These are phyloP conservation scores for Agrypnia vestita DNA, from an alignment of 1,140 invertebrate genomes.

Conservation along the genomic window DNA sequence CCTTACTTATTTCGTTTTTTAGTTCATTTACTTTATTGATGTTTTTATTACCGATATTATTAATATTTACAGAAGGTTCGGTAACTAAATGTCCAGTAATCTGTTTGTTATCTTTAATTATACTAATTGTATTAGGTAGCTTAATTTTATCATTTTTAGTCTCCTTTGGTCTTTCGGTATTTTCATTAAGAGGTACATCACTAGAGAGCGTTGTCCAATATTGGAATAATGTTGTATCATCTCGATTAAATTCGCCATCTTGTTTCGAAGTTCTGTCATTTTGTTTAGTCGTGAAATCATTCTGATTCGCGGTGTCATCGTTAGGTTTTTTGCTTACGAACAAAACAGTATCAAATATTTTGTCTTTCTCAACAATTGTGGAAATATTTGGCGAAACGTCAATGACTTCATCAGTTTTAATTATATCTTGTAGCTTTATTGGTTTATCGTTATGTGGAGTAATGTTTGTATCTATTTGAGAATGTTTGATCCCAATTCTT, in stretches of 20 bases:
- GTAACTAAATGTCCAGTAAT: conserved; percentile 45
- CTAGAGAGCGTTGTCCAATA: conserved; percentile 51
- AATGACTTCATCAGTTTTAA: conserved; percentile 13
- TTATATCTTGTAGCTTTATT: conserved; percentile 35
- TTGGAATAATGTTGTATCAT: conserved; percentile 47
- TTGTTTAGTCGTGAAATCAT: conserved; percentile 41
- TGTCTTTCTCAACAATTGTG: background rate
- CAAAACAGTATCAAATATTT: conserved; percentile 15
- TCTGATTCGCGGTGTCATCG: conserved; percentile 42
- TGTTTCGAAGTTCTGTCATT: conserved; percentile 39
- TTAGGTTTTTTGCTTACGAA: conserved; percentile 50
- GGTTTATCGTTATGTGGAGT: background rate
- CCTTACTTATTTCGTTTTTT: background rate
- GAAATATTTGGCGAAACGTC: conserved; percentile 8
- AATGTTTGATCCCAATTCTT: background rate
- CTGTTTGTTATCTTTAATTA: conserved; percentile 41
- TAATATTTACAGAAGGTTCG: conserved; percentile 51
- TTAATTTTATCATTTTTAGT: conserved; percentile 13
- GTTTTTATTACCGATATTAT: conserved; percentile 47
- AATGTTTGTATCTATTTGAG: conserved; percentile 10
- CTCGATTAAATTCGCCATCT: background rate
- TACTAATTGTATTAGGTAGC: conserved; percentile 17
- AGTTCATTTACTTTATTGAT: conserved; percentile 1
- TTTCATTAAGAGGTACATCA: conserved; percentile 3
- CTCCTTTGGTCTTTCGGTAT: conserved; percentile 25